Percentiles rank a stretch among this genome's conserved stretches.
These are phyloP conservation scores for Brachyalestes nurse DNA, from an alignment of 2,797 vertebrate species.

Conservation along the genomic window DNA sequence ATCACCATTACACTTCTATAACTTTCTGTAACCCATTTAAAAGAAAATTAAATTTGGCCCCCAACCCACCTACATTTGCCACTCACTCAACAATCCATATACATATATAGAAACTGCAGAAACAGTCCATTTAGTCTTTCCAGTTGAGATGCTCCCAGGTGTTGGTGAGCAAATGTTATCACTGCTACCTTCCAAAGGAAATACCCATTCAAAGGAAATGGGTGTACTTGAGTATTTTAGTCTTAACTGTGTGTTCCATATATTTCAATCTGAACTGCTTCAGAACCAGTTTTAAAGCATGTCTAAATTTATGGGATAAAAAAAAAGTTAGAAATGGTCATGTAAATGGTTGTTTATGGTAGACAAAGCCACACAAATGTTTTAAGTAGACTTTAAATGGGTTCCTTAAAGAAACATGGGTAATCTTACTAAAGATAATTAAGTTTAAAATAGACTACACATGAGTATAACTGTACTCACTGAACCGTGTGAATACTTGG, in stretches of 20 bases:
- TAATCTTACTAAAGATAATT: no score
- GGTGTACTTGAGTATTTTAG: neutral
- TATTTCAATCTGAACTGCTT: no score
- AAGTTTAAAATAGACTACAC: no score
- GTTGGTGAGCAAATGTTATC: neutral
- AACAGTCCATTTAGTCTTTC: no score
- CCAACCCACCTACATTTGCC: no score
- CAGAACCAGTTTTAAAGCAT: no score
- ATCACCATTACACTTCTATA: neutral
- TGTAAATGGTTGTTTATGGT: neutral
- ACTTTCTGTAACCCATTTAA: neutral
- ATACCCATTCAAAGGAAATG: neutral
- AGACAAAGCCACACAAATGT: neutral
- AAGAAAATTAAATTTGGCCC: neutral
- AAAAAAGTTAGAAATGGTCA: neutral
- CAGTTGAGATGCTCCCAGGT: neutral
- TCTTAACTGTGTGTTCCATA: no score
- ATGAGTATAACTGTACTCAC: conserved; percentile 77
- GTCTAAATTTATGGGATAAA: no score
- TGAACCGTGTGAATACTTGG: conserved; percentile 87
- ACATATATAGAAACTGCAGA: no score
- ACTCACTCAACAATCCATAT: no score
- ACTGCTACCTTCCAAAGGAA: neutral
- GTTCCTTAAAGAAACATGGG: no score
- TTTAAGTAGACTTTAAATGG: neutral